Evolutionary conservation across 1,140 invertebrate species (phyloP), one percentile per base, ranked within the genome.

Genomic region (Magallana angulata): DNA sequence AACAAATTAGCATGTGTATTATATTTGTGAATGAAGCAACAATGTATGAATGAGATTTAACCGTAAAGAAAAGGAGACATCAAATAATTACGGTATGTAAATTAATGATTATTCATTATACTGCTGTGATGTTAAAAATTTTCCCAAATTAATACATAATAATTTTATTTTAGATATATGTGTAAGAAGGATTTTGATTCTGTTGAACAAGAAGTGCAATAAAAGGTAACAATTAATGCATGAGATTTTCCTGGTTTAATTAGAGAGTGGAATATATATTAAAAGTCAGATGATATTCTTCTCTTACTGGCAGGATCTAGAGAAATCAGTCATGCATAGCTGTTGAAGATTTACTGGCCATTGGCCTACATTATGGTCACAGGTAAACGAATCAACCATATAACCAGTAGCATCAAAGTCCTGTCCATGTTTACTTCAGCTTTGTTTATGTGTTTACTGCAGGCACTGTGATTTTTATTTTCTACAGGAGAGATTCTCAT

Each of bases 391-490:
- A 76, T 30, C 36, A 24, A 30, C 14, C 68, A 76, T 48, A 1
- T 76, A 48, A 76, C 24, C 68, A 76, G 68, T 30, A 76, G 68
- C 24, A 76, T 18, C 18, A 12, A 76, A 24, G 68, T 30, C 68
- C 18, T 76, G 68, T 76, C 68, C 24, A 18, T 76, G 68, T 76
- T 76, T 76, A 76, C 68, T 76, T 8, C 18, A 30, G 24, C 24
- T 24, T 76, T 76, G 68, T 76, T 76, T 76, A 76, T 76, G 68
- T 76, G 68, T 76, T 76, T 76, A 76, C 68, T 30, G 68, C 14
- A 11, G 18, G 18, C 68, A 16, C 68, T 36, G 68, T 18, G 36
- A 30, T 30, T 30, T 71, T 76, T 76, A 76, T 76, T 76, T 30
- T 30, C 18, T 30, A 30, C 12, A 24, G 12, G 36, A 18, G 64